Conservation (phyloP, 2,797 vertebrate species). For the Xenops minutus region DNA sequence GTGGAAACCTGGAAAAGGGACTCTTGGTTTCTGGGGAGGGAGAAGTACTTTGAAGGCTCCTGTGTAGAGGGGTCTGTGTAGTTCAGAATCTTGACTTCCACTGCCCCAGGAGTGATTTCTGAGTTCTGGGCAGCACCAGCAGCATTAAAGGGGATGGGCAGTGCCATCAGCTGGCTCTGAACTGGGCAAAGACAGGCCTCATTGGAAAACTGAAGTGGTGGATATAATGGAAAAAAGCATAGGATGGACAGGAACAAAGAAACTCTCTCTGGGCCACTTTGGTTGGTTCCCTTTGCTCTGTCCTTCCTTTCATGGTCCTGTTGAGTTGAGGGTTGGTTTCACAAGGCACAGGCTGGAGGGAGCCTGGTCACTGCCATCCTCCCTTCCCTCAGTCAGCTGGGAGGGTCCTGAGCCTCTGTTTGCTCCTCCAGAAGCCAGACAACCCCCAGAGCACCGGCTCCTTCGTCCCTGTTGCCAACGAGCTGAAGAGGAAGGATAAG, state of each 20-base stretch:
- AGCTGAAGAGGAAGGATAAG: constrained; percentile 95
- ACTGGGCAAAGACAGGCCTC: not conserved
- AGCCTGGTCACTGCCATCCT: not conserved
- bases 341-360: not conserved
- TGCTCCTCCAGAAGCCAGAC: constrained; percentile 84
- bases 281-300: not conserved
- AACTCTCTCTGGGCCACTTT: not conserved
- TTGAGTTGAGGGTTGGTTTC: not conserved
- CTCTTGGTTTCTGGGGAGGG: not conserved
- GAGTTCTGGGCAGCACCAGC: not conserved
- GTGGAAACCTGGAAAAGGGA: not conserved
- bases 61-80: not conserved
- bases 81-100: not conserved
- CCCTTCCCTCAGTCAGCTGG: not conserved
- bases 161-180: not conserved
- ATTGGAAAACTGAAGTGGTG: not conserved
- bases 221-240: not conserved
- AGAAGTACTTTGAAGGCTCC: not conserved
- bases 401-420: not conserved
- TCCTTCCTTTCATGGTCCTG: not conserved
- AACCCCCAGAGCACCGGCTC: constrained; percentile 81
- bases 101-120: not conserved
- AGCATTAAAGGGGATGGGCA: not conserved
- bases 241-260: not conserved
- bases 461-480: constrained; percentile 88